These are phyloP conservation scores for Vireo griseus DNA, from an alignment of 2,797 vertebrate genomes.

Conservation along the genomic window DNA sequence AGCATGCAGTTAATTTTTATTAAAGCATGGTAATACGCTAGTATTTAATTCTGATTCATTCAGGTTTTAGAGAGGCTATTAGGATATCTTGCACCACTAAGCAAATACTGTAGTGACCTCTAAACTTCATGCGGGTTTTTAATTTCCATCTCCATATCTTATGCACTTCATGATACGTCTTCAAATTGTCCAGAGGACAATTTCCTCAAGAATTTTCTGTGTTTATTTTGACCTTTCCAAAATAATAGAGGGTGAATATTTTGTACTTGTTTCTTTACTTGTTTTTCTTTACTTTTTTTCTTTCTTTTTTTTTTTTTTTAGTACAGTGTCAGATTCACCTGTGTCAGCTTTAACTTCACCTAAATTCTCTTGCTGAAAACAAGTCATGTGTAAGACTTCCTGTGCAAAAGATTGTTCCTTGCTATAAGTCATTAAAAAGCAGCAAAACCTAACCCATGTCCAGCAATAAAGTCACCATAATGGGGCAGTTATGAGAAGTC, in stretches of 20 bases:
- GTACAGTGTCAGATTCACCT: background rate
- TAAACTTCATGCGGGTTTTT: background rate
- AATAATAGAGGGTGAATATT: background rate
- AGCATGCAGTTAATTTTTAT: background rate
- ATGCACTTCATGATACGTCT: background rate
- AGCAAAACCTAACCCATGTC: background rate
- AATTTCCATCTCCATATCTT: background rate
- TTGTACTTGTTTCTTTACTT: background rate
- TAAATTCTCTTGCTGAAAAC: background rate
- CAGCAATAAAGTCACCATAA: accelerated
- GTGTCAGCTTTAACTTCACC: background rate
- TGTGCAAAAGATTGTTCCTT: background rate
- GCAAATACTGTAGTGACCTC: background rate
- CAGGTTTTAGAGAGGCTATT: background rate
- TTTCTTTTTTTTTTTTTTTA: background rate
- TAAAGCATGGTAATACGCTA: background rate
- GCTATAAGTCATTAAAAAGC: background rate
- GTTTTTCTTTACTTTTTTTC: background rate
- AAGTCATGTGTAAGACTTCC: background rate
- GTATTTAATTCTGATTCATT: background rate
- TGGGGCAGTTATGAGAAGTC: background rate
- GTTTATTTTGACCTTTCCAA: background rate
- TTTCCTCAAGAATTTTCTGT: background rate
- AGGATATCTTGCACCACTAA: background rate
- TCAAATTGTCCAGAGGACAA: background rate